Evolutionary conservation across 2,888 invertebrate species (phyloP).

Genomic region (Acholoe squamosa): DNA sequence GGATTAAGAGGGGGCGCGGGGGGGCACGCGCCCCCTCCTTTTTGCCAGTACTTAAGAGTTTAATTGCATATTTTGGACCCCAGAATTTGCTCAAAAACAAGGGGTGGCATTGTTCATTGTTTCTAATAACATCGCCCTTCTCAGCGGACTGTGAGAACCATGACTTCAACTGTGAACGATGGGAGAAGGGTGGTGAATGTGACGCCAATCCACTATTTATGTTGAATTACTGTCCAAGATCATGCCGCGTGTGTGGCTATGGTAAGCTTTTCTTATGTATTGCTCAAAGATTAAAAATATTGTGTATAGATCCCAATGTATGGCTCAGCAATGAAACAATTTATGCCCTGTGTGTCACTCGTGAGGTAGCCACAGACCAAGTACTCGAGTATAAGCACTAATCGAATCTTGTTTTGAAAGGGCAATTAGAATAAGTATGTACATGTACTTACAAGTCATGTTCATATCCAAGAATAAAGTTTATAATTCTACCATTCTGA

Average conservation of each 20-base stretch:
- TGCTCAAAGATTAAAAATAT: background rate
- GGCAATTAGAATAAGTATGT: background rate
- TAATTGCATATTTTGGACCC: too few relatives aligned
- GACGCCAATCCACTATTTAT: conserved; percentile 18
- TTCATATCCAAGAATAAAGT: too few relatives aligned
- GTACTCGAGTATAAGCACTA: background rate
- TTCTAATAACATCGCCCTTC: too few relatives aligned
- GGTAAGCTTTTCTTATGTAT: background rate
- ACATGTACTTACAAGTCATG: background rate
- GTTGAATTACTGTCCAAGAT: conserved; percentile 2
- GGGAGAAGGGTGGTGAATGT: conserved; percentile 13
- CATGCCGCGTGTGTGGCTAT: background rate
- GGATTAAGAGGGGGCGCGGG: too few relatives aligned
- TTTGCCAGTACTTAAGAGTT: too few relatives aligned
- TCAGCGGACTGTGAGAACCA: conserved; percentile 28
- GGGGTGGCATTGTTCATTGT: too few relatives aligned
- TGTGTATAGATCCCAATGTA: background rate
- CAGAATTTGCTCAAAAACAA: too few relatives aligned
- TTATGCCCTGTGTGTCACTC: too few relatives aligned
- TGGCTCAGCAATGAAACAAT: too few relatives aligned
- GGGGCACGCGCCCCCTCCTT: too few relatives aligned
- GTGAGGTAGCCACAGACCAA: background rate
- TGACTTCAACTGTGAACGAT: conserved; percentile 25
- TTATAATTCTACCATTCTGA: too few relatives aligned
- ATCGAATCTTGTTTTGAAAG: background rate